Percentiles rank a stretch among this genome's conserved stretches.
Conservation (phyloP, 30 jellyfish, hydroid and myxozoan species). For the Chrysaora quinquecirrha region DNA sequence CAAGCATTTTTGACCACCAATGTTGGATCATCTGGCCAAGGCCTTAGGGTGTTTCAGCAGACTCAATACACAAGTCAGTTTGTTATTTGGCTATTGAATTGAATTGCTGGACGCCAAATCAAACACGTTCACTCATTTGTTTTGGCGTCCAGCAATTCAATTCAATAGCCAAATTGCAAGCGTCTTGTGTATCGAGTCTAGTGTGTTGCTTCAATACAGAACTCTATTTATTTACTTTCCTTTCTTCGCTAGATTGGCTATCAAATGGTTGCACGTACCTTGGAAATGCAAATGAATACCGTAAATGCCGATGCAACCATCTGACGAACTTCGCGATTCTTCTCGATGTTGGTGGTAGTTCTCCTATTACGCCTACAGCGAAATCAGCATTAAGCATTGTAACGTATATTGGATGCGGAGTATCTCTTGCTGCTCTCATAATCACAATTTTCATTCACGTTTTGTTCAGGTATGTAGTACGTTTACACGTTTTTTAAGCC, state of each 20-base stretch:
- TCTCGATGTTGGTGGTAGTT: slow-evolving; percentile 34
- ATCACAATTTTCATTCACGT: slow-evolving; percentile 23
- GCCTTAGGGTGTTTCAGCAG: neutral
- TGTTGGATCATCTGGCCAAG: no score
- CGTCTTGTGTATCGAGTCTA: neutral
- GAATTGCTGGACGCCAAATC: no score
- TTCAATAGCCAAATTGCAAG: no score
- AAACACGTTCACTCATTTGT: no score
- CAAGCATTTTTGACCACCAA: neutral
- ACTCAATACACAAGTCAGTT: neutral
- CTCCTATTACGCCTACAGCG: slow-evolving; percentile 8
- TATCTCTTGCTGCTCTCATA: slow-evolving; percentile 47
- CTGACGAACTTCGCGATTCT: slow-evolving; percentile 71
- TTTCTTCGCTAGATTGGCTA: slow-evolving; percentile 41
- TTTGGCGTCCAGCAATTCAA: no score
- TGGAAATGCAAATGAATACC: slow-evolving; percentile 14
- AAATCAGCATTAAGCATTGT: slow-evolving; percentile 36
- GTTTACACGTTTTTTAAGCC: no score
- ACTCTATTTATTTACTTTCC: no score
- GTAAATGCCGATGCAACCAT: slow-evolving; percentile 66
- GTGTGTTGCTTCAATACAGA: neutral
- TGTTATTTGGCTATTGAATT: no score
- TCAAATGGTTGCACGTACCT: slow-evolving; percentile 55
- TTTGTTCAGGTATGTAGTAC: slow-evolving; percentile 57
- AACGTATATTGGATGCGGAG: slow-evolving; percentile 65